These are phyloP conservation scores for Watsonalla binaria DNA, from an alignment of 2,888 invertebrate genomes.

Conservation along the genomic window DNA sequence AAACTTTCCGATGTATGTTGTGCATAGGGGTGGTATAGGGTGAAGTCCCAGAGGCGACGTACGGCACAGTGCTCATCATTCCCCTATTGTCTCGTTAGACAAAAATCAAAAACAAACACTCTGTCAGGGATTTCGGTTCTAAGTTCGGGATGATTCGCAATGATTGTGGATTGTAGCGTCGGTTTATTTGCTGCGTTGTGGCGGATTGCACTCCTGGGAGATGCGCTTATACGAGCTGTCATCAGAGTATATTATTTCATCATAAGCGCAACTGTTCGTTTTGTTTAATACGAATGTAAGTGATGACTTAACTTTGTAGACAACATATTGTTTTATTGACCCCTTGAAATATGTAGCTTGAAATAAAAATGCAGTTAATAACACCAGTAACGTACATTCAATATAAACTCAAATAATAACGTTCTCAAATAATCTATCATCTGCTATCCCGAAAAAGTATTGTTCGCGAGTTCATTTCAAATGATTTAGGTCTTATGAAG, in stretches of 20 bases:
- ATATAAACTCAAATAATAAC: too few relatives aligned
- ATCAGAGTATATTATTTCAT: slow-evolving; percentile 33
- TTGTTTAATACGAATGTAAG: slow-evolving; percentile 1
- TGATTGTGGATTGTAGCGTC: slow-evolving; percentile 49
- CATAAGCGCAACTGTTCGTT: slow-evolving; percentile 19
- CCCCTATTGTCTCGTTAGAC: slow-evolving; percentile 79
- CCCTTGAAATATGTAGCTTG: too few relatives aligned
- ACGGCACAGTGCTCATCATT: slow-evolving; percentile 74
- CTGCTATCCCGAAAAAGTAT: not conserved
- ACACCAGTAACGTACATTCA: too few relatives aligned
- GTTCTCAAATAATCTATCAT: not conserved
- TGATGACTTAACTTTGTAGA: slow-evolving; percentile 1
- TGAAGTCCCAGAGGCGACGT: slow-evolving; percentile 73
- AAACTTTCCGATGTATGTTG: slow-evolving; percentile 30
- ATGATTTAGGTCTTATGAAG: not conserved
- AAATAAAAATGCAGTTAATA: too few relatives aligned
- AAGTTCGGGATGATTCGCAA: slow-evolving; percentile 66
- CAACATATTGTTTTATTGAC: not conserved
- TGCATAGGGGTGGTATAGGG: slow-evolving; percentile 57
- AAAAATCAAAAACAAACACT: slow-evolving; percentile 79
- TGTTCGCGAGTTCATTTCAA: not conserved
- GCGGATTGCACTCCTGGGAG: slow-evolving; percentile 60
- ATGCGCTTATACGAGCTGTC: slow-evolving; percentile 28
- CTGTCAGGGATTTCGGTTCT: slow-evolving; percentile 65
- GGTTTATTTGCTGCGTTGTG: slow-evolving; percentile 44